Evolutionary conservation across 1,140 invertebrate genomes (phyloP).

Genomic region (Hermetia illucens): DNA sequence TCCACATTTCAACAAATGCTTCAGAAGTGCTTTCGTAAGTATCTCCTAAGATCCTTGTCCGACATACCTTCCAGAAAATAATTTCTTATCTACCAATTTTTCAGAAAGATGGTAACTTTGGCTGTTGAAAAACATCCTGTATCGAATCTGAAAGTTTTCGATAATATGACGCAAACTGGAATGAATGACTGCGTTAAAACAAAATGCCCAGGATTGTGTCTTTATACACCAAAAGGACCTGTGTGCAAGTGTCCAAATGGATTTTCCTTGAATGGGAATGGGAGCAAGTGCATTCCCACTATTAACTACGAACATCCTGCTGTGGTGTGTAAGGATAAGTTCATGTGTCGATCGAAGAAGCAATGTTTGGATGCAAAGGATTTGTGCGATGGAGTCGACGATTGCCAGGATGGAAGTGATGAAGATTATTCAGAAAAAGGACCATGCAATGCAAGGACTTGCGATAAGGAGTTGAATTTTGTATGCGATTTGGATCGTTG

Average conservation of each 20-base stretch:
- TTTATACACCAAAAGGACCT: constrained; percentile 21
- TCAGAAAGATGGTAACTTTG: background rate
- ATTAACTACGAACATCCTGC: constrained; percentile 1
- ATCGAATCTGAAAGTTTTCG: constrained; percentile 19
- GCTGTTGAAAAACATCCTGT: background rate
- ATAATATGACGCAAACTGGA: constrained; percentile 11
- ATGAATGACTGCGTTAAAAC: constrained; percentile 16
- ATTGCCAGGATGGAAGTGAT: constrained; percentile 75
- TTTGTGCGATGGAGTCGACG: constrained; percentile 64
- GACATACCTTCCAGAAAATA: too few species aligned
- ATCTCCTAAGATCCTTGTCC: too few species aligned
- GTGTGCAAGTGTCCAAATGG: constrained; percentile 27
- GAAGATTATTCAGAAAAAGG: constrained; percentile 42
- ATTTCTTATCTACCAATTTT: too few species aligned
- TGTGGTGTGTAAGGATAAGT: constrained; percentile 14
- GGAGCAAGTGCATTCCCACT: constrained; percentile 21
- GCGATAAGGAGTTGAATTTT: constrained; percentile 25
- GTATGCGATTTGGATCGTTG: constrained; percentile 41
- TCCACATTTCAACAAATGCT: too few species aligned
- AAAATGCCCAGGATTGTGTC: constrained; percentile 25
- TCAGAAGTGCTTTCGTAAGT: too few species aligned
- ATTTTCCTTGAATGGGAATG: constrained; percentile 20
- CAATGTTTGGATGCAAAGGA: constrained; percentile 38
- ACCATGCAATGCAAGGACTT: constrained; percentile 17
- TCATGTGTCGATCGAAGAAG: constrained; percentile 12